Base-by-base conservation (phyloP, 2,113 vertebrate species). In the Vombatus ursinus region DNA sequence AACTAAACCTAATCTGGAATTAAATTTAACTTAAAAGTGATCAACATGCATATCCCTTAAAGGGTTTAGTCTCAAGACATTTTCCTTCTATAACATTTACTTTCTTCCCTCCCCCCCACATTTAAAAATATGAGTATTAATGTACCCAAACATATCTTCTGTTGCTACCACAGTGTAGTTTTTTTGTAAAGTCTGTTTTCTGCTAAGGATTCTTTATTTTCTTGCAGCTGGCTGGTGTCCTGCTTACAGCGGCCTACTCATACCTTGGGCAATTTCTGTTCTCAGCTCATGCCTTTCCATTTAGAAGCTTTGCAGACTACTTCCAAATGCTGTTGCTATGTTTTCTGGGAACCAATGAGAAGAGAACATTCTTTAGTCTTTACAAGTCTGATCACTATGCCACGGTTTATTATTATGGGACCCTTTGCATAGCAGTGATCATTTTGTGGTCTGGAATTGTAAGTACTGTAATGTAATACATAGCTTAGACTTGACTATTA, bases 401-500 rank as follows among this genome's bases (percentile, higher is more conserved):
- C 22, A 0, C 37, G 11, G 3, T 96, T 5, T 92, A 96, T 68
- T 96, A 92, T 93, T 93, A 57, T 50, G 96, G 92, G 25, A 50
- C 90, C 14, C 61, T 98, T 10, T 96, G 96, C 48, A 92, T 97
- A 28, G 53, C 96, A 0, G 90, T 92, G 49, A 90, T 94, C 51
- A 47, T 95, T 0, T 16, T 98, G 47, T 98, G 98, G 96, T 98
- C 97, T 90, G 95, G 97, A 94, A 48, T 97, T 98, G 99, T 99
- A 98, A 0, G 97, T 97, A 94, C 7, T 91, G n/a, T 94, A 48
- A 28, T 0, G 0, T 0, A 0, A 0, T 22, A 47, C 31, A 48
- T 26, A 23, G 37, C 28, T 26, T n/a, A 52, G 37, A 11, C 31
- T 50, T 68, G 37, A 3, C 68, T 44, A 84, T 84, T 44, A 84